These are phyloP conservation scores for Sinocyclocheilus maitianheensis DNA, from an alignment of 2,113 vertebrate species.

Conservation along the genomic window DNA sequence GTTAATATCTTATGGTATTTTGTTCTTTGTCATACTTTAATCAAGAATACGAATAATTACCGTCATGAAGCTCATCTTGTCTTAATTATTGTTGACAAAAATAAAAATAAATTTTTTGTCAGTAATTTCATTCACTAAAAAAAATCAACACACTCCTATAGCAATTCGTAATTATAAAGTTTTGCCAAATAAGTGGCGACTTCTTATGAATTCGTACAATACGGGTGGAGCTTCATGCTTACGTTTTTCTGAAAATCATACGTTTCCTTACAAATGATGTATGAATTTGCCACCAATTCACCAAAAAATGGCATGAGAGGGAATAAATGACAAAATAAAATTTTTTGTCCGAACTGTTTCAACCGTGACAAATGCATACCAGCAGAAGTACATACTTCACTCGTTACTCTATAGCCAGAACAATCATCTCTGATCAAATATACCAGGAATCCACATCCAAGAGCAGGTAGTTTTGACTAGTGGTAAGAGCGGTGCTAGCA, in stretches of 20 bases:
- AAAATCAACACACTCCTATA: not conserved
- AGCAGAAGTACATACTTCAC: not conserved
- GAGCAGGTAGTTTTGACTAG: conserved; percentile 53
- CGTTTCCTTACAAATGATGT: not conserved
- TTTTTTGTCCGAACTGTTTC: not conserved
- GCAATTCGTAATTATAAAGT: not conserved
- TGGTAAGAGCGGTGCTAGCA: conserved; percentile 33
- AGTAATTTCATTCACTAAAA: not conserved
- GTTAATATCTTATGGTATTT: too few relatives aligned
- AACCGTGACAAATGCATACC: not conserved
- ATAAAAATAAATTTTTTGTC: too few relatives aligned
- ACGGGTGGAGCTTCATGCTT: not conserved
- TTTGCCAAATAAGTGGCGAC: not conserved
- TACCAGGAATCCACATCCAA: conserved; percentile 24
- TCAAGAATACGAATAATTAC: too few relatives aligned
- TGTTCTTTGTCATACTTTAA: not conserved
- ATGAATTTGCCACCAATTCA: not conserved
- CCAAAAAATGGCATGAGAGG: too few relatives aligned
- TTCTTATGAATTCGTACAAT: too few relatives aligned
- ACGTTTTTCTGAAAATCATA: not conserved
- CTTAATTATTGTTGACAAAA: too few relatives aligned
- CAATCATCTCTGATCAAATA: conserved; percentile 13
- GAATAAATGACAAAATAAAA: too few relatives aligned
- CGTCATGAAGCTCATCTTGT: too few relatives aligned
- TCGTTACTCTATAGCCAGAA: not conserved